Evolutionary conservation across 2,888 invertebrate genomes (phyloP), one percentile per base, ranked within the genome.

Genomic region (Dorcus hopei): DNA sequence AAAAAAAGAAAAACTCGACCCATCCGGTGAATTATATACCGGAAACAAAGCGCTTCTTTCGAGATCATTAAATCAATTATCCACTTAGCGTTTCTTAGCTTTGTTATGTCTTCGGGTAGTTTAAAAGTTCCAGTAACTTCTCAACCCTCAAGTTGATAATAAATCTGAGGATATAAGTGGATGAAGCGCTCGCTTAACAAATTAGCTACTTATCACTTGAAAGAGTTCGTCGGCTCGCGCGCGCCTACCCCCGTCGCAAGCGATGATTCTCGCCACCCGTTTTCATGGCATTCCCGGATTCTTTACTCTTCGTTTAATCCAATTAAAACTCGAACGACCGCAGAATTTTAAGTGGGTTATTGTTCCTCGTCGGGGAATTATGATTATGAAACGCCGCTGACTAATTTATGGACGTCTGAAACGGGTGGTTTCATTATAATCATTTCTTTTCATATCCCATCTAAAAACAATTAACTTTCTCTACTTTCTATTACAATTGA

Each of bases 131-230:
- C 52, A 59, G 64, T 61, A 62, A 67, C 65, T 68, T 67, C 64
- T 66, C 26, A 69, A 68, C 69, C 71, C 67, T 65, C 69, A 66
- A 65, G 69, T 65, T 66, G 65, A 71, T 68, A 72, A 74, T 75
- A 74, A 75, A 75, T 75, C 72, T 70, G 69, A 65, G 70, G 71
- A 70, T 72, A 71, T 74, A 74, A 74, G 74, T 74, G 73, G 74
- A 75, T 74, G 69, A 74, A 74, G 70, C 72, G 74, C 69, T 72
- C 74, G 74, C 74, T 74, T 74, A 75, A 75, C 75, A 76, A 76
- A 76, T 76, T 76, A 75, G 75, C 74, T 73, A 69, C 75, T 76
- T 75, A 76, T 74, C 75, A 74, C 75, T 75, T 74, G 70, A 74
- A 76, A 74, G 74, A 74, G 73, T 73, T 64, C 19, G 45, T 23